A percentile compares a stretch with the other conserved stretches of the same genome.
Evolutionary conservation across 2,888 invertebrate species (phyloP).

Genomic region (Deilephila porcellus): DNA sequence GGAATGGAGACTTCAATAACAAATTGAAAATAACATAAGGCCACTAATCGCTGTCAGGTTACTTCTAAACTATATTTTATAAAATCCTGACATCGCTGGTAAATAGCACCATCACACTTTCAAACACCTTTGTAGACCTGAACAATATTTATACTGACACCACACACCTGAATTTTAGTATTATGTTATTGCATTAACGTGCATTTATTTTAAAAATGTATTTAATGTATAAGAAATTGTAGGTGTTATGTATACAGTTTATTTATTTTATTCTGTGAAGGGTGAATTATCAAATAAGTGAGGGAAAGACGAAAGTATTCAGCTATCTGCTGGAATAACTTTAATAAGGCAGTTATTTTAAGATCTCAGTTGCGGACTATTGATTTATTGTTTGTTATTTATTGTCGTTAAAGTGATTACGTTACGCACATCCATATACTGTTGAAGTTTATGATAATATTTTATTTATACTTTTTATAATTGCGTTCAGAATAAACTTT

Average conservation of each 20-base stretch:
- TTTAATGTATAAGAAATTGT: neutral
- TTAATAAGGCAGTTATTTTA: neutral
- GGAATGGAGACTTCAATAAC: constrained; percentile 60
- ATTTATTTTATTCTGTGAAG: neutral
- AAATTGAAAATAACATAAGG: constrained; percentile 64
- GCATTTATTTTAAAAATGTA: constrained; percentile 4
- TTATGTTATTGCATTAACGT: neutral
- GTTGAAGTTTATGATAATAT: neutral
- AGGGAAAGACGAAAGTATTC: neutral
- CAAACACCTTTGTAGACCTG: too few relatives aligned
- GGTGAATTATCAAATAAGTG: neutral
- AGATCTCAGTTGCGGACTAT: neutral
- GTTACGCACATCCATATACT: neutral
- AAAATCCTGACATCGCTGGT: neutral
- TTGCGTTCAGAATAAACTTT: neutral
- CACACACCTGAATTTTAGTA: neutral
- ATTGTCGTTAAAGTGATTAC: neutral
- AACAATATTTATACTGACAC: neutral
- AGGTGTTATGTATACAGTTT: neutral
- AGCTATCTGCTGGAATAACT: neutral
- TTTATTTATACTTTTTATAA: constrained; percentile 1
- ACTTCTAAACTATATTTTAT: neutral
- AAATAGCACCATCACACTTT: constrained; percentile 2
- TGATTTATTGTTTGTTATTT: constrained; percentile 3
- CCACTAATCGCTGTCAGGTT: neutral